phyloP scores from a whole-genome alignment of 2,888 invertebrate genomes.

The Tachina lurida region DNA sequence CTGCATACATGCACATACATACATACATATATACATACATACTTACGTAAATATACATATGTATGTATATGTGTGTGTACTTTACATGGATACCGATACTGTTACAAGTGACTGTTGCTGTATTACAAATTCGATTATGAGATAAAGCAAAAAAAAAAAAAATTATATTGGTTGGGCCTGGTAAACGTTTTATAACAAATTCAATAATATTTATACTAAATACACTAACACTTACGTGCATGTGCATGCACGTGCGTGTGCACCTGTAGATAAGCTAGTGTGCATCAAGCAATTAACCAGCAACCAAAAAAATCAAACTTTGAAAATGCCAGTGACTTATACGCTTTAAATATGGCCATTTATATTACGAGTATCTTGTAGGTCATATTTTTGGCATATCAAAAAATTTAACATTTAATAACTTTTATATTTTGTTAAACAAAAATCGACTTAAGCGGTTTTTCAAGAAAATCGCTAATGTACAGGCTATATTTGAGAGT shows the following conservation, averaged over 20 bases:
- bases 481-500: too few relatives aligned
- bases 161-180: constrained; percentile 47
- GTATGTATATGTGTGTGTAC: too few relatives aligned
- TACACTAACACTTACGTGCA: constrained; percentile 5
- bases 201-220: constrained; percentile 52
- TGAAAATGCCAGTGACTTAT: neutral
- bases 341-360: neutral
- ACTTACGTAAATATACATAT: neutral
- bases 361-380: too few relatives aligned
- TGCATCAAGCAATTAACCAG: neutral
- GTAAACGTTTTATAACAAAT: constrained; percentile 64
- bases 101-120: constrained; percentile 48
- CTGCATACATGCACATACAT: neutral
- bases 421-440: too few relatives aligned
- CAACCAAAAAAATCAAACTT: neutral
- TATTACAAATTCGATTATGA: constrained; percentile 68
- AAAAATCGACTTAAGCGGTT: too few relatives aligned
- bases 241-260: constrained; percentile 24
- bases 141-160: constrained; percentile 50
- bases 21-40: neutral
- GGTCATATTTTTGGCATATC: too few relatives aligned
- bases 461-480: too few relatives aligned
- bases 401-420: too few relatives aligned
- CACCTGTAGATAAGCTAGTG: constrained; percentile 33
- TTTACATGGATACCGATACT: constrained; percentile 35